Evolutionary conservation across 2,888 invertebrate species (phyloP).

Genomic region (Oscheius sp.): DNA sequence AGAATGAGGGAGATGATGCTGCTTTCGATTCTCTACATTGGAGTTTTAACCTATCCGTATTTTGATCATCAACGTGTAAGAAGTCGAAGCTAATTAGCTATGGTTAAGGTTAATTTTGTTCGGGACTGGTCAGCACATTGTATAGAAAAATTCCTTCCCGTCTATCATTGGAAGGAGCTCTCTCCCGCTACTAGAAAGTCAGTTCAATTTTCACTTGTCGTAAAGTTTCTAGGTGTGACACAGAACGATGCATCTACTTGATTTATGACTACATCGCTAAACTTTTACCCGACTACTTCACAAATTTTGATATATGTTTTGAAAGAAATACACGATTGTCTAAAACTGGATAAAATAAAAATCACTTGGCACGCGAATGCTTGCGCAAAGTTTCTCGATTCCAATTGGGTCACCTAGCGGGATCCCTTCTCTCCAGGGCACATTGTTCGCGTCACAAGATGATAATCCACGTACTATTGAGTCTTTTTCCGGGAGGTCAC

Average conservation of each 20-base stretch:
- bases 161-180: constrained; percentile 43
- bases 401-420: constrained; percentile 23
- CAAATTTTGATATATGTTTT: constrained; percentile 44
- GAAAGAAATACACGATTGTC: constrained; percentile 39
- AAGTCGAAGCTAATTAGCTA: neutral
- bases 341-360: constrained; percentile 6
- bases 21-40: neutral
- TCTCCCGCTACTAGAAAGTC: constrained; percentile 42
- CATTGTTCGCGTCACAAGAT: constrained; percentile 26
- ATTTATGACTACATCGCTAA: constrained; percentile 51
- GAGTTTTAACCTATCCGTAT: neutral
- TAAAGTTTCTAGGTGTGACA: constrained; percentile 35
- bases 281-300: constrained; percentile 34
- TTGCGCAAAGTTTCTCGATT: constrained; percentile 21
- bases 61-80: constrained; percentile 2
- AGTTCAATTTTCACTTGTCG: neutral
- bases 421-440: constrained; percentile 4
- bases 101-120: constrained; percentile 41
- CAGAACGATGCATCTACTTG: constrained; percentile 42
- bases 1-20: neutral
- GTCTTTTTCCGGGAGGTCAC: neutral
- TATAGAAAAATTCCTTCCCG: constrained; percentile 40
- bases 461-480: constrained; percentile 16
- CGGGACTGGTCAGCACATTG: constrained; percentile 49
- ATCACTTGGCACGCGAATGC: constrained; percentile 16